Base-by-base conservation (phyloP, 2,113 vertebrate species). In the Anhinga anhinga region DNA sequence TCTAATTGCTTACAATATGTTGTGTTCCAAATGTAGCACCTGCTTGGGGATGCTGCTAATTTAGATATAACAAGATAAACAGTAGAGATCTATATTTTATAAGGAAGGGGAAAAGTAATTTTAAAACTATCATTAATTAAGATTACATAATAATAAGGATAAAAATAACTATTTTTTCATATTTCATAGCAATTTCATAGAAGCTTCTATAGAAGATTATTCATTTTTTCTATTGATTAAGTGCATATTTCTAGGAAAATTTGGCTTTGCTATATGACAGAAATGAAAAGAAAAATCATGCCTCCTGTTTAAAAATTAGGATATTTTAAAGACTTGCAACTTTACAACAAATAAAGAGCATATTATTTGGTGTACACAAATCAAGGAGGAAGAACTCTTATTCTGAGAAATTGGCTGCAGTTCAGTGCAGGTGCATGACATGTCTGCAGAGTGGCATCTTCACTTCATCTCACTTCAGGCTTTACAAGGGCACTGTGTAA, bases 1-100 rank as follows among this genome's bases (percentile, higher is more conserved):
- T 96, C 95, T 97, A 97, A 98, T 97, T 97, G 93, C 94, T 96
- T 97, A 78, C 91, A 95, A 91, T 90, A 82, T 84, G 94, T 91
- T 97, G 91, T 82, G 91, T 97, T 96, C 91, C 84, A 96, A 95
- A 90, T 92, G 91, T 47, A 95, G 90, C 97, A 97, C 97, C 97
- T 97, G 95, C 88, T 67, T 93, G 77, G 72, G 87, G 90, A 93
- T 90, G 93, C 69, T 95, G 83, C 90, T 96, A 85, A 96, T 97
- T 96, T 95, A 94, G 93, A 79, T 94, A 62, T 80, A 96, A 95
- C 83, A 94, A 96, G 95, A 96, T 93, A 96, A 97, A 89, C 10
- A 34, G 12, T 40, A 36, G 56, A 63, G 55, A 91, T 97, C 29
- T 87, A 53, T 3, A 2, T 69, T 71, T 65, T 78, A 55, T 71